Evolutionary conservation across 2,797 vertebrate genomes (phyloP), one percentile per base, ranked within the genome.

Genomic region (Centropyge bicolor): DNA sequence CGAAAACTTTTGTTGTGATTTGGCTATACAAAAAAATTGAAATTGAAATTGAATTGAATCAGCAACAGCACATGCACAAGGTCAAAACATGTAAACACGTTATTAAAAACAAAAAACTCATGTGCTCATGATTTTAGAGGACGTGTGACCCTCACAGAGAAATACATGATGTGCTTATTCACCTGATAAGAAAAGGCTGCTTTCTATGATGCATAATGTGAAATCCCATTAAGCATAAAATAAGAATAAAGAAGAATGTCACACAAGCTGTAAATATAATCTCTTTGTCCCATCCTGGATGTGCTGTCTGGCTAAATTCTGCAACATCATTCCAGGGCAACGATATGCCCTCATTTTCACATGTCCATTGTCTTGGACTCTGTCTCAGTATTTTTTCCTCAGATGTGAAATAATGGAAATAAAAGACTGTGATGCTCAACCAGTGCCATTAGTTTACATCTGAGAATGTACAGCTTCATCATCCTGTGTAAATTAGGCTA

Each of bases 401-500:
- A 31, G n/a, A 48, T 46, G 31, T 66, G 24, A 38, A 62, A 62
- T 62, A 22, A 40, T 22, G 11, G 55, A 54, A 55, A 62, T 62
- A 41, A 72, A 62, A 71, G 56, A 7, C 40, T 31, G 41, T 10
- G 22, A 49, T 3, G 19, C 61, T 83, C 54, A 46, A 10, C 55
- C 69, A 41, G n/a, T 57, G 43, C 27, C 52, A 52, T 69, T 54
- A 72, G 41, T 81, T 78, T 62, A 66, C 49, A 61, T 78, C 59
- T 74, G 38, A 36, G 45, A 68, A 74, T 51, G 48, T 62, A 73
- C 75, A 79, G 43, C 66, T 71, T 75, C 57, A 72, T 82, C 78
- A 82, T 70, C 61, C 22, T 86, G 70, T 74, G 54, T 48, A 57
- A 70, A 76, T 80, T 24, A 36, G 73, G 13, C 46, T 54, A 14